Conservation (phyloP, 2,797 vertebrate genomes). For the Fratercula arctica region DNA sequence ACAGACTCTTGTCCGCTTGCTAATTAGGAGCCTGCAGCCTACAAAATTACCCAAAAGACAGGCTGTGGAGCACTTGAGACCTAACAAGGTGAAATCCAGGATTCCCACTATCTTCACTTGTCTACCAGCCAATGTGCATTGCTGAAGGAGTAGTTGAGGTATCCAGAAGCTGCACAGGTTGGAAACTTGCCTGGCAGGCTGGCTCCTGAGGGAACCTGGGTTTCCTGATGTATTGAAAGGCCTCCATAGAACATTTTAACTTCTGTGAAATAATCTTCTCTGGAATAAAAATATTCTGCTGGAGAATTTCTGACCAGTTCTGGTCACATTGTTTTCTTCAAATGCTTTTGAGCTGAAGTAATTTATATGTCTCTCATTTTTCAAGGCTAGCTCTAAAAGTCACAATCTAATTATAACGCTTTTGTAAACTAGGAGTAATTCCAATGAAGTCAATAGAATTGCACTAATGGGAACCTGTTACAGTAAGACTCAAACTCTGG, state of each 20-base stretch:
- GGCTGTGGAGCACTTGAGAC: neutral
- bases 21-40: neutral
- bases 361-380: neutral
- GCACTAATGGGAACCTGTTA: neutral
- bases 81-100: neutral
- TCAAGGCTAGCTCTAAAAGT: neutral
- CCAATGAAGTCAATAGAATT: neutral
- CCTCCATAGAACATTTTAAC: neutral
- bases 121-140: neutral
- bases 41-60: neutral
- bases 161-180: neutral
- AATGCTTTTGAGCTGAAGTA: neutral
- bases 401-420: neutral
- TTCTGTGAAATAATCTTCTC: neutral
- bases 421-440: neutral
- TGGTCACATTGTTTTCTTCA: neutral
- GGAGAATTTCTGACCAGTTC: neutral
- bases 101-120: neutral
- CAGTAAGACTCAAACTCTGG: neutral
- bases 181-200: neutral
- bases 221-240: neutral
- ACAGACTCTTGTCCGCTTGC: neutral
- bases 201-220: neutral
- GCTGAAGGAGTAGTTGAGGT: neutral
- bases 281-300: neutral